Conservation (phyloP, 1,140 invertebrate species). For the Berghia stephanieae region DNA sequence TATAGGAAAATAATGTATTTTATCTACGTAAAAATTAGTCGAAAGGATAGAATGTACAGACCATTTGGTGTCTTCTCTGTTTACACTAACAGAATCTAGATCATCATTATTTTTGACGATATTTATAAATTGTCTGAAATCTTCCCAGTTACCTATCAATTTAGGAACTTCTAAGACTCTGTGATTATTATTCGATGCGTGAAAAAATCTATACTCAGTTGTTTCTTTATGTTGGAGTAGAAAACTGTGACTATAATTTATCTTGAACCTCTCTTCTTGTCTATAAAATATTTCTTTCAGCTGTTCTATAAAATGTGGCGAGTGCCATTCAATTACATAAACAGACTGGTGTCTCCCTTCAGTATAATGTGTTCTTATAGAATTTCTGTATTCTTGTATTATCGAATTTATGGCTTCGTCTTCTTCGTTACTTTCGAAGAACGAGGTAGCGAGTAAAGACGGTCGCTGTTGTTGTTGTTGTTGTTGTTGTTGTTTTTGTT, state of each 20-base stretch:
- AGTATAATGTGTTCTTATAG: not conserved
- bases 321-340: not conserved
- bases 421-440: not conserved
- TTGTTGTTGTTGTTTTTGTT: no score
- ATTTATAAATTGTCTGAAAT: not conserved
- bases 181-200: not conserved
- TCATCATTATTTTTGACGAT: not conserved
- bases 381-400: not conserved
- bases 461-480: no score
- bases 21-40: not conserved
- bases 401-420: not conserved
- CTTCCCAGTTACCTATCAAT: not conserved
- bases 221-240: not conserved
- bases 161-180: not conserved
- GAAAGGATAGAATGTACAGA: not conserved
- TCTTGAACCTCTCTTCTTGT: not conserved
- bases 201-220: not conserved
- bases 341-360: not conserved
- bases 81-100: not conserved
- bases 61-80: not conserved
- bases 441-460: not conserved
- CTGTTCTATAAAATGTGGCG: not conserved
- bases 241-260: no score
- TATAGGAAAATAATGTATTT: not conserved
- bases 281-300: not conserved